phyloP scores from a whole-genome alignment of 1,140 invertebrate genomes.

The Anoplophora glabripennis region DNA sequence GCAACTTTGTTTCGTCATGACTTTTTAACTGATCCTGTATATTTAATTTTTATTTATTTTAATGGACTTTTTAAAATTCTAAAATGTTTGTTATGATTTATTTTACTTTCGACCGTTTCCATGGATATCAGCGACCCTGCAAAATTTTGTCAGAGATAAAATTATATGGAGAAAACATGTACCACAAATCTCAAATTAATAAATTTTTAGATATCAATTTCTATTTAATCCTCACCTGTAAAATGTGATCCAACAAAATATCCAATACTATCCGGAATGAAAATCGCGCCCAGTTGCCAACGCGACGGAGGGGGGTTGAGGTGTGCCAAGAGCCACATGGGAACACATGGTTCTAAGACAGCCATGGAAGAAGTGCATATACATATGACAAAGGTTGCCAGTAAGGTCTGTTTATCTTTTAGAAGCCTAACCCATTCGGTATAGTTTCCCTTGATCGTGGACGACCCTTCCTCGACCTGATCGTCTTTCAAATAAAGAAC shows the following conservation, averaged over 20 bases:
- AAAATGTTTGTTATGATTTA: too few relatives aligned
- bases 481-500: conserved; percentile 19
- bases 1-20: too few relatives aligned
- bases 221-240: conserved; percentile 53
- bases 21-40: too few relatives aligned
- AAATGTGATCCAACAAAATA: conserved; percentile 80
- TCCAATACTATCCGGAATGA: conserved; percentile 79
- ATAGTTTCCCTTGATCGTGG: conserved; percentile 24
- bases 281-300: conserved; percentile 77
- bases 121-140: too few relatives aligned
- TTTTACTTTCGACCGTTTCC: too few relatives aligned
- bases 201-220: not conserved
- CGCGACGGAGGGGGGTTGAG: conserved; percentile 71
- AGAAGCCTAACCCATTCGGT: conserved; percentile 57
- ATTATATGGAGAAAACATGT: too few relatives aligned
- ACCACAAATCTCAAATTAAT: too few relatives aligned
- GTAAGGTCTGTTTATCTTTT: conserved; percentile 58
- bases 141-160: too few relatives aligned
- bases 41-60: too few relatives aligned
- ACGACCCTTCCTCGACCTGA: conserved; percentile 23
- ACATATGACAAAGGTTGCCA: conserved; percentile 66
- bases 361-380: conserved; percentile 76
- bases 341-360: conserved; percentile 77
- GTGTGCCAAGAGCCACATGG: conserved; percentile 73
- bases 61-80: too few relatives aligned